phyloP scores from a whole-genome alignment of 2,797 vertebrate genomes.

The Cyclura pinguis region DNA sequence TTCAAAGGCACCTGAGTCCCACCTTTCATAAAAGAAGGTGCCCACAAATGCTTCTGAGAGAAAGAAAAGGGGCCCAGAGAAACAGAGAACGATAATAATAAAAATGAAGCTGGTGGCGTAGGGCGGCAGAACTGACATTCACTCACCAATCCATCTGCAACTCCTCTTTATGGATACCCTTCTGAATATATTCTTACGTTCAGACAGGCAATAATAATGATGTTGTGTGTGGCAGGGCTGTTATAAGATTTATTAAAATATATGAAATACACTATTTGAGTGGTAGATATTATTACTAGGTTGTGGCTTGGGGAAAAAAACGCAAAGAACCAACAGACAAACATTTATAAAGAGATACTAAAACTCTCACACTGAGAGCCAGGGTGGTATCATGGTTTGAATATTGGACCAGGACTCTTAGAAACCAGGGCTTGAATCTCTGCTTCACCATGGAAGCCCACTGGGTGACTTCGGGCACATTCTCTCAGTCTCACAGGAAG shows the following conservation, averaged over 20 bases:
- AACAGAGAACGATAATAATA: background rate
- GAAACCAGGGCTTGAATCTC: no score
- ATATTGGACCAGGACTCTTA: no score
- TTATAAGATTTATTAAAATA: background rate
- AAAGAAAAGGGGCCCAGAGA: background rate
- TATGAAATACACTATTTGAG: slow-evolving; percentile 61
- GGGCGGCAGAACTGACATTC: background rate
- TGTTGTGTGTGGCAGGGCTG: background rate
- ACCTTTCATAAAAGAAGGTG: background rate
- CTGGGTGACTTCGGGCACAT: no score
- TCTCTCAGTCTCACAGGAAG: no score
- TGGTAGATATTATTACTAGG: slow-evolving; percentile 65
- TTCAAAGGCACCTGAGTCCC: background rate
- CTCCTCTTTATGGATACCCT: background rate
- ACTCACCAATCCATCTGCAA: background rate
- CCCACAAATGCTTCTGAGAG: background rate
- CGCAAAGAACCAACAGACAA: background rate
- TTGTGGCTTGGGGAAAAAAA: slow-evolving; percentile 47
- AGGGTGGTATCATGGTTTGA: no score
- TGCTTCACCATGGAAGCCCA: no score
- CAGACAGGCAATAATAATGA: background rate
- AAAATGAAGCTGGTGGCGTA: background rate
- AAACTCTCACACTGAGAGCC: no score
- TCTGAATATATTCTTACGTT: background rate
- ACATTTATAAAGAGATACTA: no score